Evolutionary conservation across 2,113 vertebrate species (phyloP).

Genomic region (Heptranchias perlo): DNA sequence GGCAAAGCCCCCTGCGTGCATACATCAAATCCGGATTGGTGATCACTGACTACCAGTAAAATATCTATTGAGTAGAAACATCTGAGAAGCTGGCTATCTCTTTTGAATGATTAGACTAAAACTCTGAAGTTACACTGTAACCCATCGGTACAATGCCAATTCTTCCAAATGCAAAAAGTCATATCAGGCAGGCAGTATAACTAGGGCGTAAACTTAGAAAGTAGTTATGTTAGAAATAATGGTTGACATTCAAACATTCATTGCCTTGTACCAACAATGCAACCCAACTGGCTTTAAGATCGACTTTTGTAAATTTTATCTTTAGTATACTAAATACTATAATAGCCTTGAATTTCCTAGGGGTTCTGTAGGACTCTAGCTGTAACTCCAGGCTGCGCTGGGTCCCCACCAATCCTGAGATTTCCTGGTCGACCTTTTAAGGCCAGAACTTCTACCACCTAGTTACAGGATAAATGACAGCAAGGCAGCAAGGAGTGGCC

Average conservation of each 20-base stretch:
- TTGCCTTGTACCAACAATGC: not conserved
- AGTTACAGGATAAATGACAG: no score
- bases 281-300: not conserved
- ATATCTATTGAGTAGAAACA: no score
- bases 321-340: not conserved
- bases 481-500: no score
- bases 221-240: not conserved
- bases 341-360: not conserved
- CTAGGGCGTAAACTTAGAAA: not conserved
- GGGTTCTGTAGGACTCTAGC: not conserved
- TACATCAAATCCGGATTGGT: no score
- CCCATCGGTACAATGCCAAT: not conserved
- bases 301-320: not conserved
- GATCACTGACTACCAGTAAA: no score
- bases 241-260: not conserved
- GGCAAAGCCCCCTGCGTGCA: no score
- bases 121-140: not conserved
- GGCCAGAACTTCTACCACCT: not conserved
- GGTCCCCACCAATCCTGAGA: not conserved
- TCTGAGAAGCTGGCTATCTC: no score
- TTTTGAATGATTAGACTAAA: not conserved
- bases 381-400: not conserved
- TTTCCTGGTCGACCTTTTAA: not conserved
- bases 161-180: not conserved
- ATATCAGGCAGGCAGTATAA: not conserved